Percentiles rank a stretch among this genome's conserved stretches.
These are phyloP conservation scores for Pleuronectes platessa DNA, from an alignment of 2,113 vertebrate species.

Conservation along the genomic window DNA sequence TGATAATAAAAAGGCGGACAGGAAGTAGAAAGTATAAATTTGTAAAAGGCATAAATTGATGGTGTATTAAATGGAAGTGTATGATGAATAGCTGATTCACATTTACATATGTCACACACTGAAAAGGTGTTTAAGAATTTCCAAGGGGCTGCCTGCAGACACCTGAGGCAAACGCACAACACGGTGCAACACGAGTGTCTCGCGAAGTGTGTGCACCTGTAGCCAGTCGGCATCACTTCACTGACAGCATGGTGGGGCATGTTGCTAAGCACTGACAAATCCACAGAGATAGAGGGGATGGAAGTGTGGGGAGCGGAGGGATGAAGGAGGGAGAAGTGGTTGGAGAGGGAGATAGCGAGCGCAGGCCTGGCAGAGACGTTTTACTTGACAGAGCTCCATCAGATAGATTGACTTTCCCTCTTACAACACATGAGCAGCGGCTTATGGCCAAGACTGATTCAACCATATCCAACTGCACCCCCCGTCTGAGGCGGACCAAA, in stretches of 20 bases:
- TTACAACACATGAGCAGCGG: conserved; percentile 4
- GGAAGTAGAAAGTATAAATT: too few species aligned
- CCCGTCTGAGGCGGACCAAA: not conserved
- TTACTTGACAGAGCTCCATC: conserved; percentile 31
- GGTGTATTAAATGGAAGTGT: not conserved
- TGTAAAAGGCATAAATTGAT: too few species aligned
- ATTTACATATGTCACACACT: not conserved
- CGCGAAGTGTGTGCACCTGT: conserved; percentile 13
- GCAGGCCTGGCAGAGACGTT: conserved; percentile 7
- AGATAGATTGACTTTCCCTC: conserved; percentile 29
- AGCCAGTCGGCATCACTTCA: conserved; percentile 16
- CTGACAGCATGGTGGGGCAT: conserved; percentile 27
- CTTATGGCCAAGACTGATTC: not conserved
- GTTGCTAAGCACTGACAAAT: conserved; percentile 50
- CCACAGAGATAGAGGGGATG: conserved; percentile 36
- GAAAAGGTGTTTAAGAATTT: too few species aligned
- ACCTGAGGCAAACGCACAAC: not conserved
- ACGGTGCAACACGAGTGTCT: not conserved
- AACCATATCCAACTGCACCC: conserved; percentile 5
- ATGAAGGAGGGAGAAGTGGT: not conserved
- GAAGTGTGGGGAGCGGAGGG: conserved; percentile 13
- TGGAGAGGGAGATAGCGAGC: conserved; percentile 1
- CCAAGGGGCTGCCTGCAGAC: too few species aligned
- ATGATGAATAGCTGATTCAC: not conserved
- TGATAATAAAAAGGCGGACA: too few species aligned